Evolutionary conservation across 2,113 vertebrate species (phyloP).

Genomic region (Tetraodon nigroviridis): DNA sequence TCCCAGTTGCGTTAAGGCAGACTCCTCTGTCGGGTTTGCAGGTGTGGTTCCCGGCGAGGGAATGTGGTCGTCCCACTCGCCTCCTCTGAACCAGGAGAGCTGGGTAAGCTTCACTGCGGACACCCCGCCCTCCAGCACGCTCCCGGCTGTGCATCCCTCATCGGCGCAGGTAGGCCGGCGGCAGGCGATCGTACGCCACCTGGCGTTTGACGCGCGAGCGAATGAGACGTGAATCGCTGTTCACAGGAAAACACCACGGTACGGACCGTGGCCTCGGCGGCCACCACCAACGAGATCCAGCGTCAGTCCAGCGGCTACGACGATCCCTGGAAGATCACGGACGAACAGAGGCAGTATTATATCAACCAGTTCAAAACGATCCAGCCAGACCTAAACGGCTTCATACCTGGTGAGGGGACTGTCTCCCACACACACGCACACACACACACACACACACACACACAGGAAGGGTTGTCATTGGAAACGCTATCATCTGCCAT

Average conservation of each 20-base stretch:
- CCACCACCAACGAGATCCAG: conserved; percentile 92
- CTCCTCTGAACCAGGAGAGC: conserved; percentile 93
- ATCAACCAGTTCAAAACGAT: conserved; percentile 99
- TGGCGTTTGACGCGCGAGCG: neutral
- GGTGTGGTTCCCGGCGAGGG: conserved; percentile 79
- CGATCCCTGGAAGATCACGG: conserved; percentile 99
- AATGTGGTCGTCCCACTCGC: conserved; percentile 88
- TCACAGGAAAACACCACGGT: conserved; percentile 82
- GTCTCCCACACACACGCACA: neutral
- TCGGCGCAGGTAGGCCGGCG: conserved; percentile 85
- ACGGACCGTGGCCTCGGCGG: conserved; percentile 87
- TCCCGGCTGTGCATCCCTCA: conserved; percentile 93
- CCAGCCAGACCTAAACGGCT: conserved; percentile 95
- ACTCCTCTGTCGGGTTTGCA: conserved; percentile 7
- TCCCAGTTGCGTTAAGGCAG: too few species aligned
- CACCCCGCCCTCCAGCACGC: conserved; percentile 93
- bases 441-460: neutral
- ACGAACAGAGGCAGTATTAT: conserved; percentile 99
- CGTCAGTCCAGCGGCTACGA: conserved; percentile 96
- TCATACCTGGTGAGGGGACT: conserved; percentile 88
- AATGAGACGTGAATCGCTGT: neutral
- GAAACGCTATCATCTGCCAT: neutral
- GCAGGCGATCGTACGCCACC: neutral
- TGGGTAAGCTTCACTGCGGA: conserved; percentile 99
- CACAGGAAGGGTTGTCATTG: too few species aligned